These are phyloP conservation scores for Aplochiton taeniatus DNA, from an alignment of 2,797 vertebrate species.

Conservation along the genomic window DNA sequence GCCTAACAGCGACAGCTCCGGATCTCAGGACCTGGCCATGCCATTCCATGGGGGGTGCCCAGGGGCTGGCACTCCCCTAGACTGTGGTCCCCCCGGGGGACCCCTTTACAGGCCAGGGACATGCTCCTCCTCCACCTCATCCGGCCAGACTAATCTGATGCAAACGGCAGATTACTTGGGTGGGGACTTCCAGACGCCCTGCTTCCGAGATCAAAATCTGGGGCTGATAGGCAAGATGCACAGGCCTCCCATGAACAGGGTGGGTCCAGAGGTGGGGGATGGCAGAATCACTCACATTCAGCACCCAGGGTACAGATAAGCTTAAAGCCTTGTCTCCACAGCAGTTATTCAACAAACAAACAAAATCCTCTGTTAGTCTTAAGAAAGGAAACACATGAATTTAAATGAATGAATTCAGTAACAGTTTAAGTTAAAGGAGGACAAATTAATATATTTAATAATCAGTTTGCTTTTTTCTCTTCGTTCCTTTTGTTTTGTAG, in stretches of 20 bases:
- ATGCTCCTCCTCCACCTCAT: slow-evolving; percentile 76
- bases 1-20: slow-evolving; percentile 98
- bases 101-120: slow-evolving; percentile 90
- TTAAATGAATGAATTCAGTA: too few species aligned
- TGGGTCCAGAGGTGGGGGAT: slow-evolving; percentile 85
- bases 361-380: slow-evolving; percentile 76
- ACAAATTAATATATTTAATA: slow-evolving; percentile 76
- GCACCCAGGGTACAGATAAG: slow-evolving; percentile 99
- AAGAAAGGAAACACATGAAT: slow-evolving; percentile 69
- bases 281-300: slow-evolving; percentile 93
- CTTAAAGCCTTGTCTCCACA: slow-evolving; percentile 81
- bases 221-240: slow-evolving; percentile 94
- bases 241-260: slow-evolving; percentile 88
- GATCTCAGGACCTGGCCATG: slow-evolving; percentile 95
- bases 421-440: slow-evolving; percentile 69
- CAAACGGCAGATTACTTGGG: slow-evolving; percentile 97
- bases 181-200: slow-evolving; percentile 98
- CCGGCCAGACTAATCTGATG: slow-evolving; percentile 93
- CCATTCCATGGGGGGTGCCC: slow-evolving; percentile 87
- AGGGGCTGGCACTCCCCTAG: slow-evolving; percentile 77
- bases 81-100: slow-evolving; percentile 85
- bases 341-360: slow-evolving; percentile 66
- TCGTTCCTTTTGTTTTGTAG: slow-evolving; percentile 37
- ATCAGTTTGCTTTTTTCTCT: slow-evolving; percentile 68
- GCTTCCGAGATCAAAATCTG: slow-evolving; percentile 98